Conservation (phyloP, 2,888 invertebrate genomes). For the Candidula unifasciata region DNA sequence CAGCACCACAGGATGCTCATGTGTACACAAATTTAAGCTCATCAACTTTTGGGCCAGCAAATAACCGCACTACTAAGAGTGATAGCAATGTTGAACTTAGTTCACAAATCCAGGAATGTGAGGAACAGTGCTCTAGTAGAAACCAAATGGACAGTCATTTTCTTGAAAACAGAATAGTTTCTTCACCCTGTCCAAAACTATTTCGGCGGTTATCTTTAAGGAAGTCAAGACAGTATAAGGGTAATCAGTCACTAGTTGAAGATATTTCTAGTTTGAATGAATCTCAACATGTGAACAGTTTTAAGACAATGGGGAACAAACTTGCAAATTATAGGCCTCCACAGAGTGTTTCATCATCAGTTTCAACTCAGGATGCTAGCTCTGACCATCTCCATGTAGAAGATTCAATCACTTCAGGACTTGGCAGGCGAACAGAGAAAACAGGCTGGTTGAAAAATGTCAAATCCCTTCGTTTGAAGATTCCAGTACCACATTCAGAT, state of each 20-base stretch:
- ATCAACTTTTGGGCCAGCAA: neutral
- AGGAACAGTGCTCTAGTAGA: neutral
- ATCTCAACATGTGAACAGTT: too few species aligned
- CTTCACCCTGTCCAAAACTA: neutral
- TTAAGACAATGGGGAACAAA: too few species aligned
- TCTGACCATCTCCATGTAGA: neutral
- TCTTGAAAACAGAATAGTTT: neutral
- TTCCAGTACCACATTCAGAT: slow-evolving; percentile 11
- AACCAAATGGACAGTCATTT: too few species aligned
- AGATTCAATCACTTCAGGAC: neutral
- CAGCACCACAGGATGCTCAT: neutral
- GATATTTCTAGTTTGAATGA: neutral
- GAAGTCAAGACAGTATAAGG: neutral
- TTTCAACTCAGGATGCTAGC: neutral
- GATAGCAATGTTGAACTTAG: neutral
- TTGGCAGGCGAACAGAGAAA: neutral
- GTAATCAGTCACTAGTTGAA: neutral
- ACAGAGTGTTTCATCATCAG: neutral
- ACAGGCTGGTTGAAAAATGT: slow-evolving; percentile 30
- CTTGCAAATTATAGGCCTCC: too few species aligned
- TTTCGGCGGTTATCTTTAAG: neutral
- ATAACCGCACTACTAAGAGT: neutral
- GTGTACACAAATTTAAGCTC: neutral
- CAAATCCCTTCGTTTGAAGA: slow-evolving; percentile 39
- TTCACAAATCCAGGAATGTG: neutral